phyloP scores from a whole-genome alignment of 2,888 invertebrate species.

The Hyposoter dolosus region DNA sequence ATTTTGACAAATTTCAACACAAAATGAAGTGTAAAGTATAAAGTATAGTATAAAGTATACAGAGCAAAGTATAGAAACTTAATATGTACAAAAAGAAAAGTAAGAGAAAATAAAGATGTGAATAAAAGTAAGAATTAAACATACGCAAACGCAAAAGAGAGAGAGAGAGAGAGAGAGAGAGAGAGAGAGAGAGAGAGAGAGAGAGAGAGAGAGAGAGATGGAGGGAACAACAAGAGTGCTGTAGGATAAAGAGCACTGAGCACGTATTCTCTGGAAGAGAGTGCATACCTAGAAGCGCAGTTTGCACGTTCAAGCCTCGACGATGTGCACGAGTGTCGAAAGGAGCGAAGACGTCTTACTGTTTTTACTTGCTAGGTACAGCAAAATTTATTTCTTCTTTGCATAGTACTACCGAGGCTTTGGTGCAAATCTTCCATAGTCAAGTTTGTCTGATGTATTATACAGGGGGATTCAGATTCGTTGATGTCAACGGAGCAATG shows the following conservation, averaged over 20 bases:
- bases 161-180: no score
- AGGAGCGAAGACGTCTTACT: constrained; percentile 32
- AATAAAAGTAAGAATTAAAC: no score
- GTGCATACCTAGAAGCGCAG: constrained; percentile 11
- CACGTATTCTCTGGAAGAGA: constrained; percentile 58
- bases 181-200: no score
- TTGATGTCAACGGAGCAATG: neutral
- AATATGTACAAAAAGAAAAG: no score
- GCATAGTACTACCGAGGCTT: constrained; percentile 56
- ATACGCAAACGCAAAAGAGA: no score
- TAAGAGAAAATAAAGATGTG: no score
- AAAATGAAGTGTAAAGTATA: no score
- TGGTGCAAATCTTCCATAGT: constrained; percentile 19
- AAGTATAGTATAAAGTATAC: no score
- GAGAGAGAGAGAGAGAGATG: neutral
- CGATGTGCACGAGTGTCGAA: constrained; percentile 31
- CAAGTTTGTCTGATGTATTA: constrained; percentile 18
- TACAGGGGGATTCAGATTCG: constrained; percentile 24
- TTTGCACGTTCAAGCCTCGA: constrained; percentile 51
- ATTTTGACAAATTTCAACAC: no score
- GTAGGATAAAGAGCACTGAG: constrained; percentile 30
- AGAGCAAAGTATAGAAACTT: no score
- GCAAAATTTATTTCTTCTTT: constrained; percentile 59
- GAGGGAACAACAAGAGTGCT: constrained; percentile 7
- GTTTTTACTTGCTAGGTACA: constrained; percentile 40